Base-by-base conservation (phyloP, 2,113 vertebrate species). In the Chaetodon trifascialis region DNA sequence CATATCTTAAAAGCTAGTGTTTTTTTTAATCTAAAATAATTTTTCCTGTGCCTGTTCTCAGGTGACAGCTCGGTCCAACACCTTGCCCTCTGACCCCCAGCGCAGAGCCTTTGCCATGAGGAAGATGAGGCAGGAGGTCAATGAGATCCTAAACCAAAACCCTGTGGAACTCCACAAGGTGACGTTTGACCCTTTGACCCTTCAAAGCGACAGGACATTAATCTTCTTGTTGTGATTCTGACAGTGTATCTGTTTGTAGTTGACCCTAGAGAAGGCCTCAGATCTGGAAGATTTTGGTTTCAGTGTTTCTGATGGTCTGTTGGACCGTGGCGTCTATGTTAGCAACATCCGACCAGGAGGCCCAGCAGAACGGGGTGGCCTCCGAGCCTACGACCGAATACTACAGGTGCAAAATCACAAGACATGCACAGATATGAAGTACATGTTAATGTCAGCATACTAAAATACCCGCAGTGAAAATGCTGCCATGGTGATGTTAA, bases 91-190 rank as follows among this genome's bases (percentile, higher is more conserved):
- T 1, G 98, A 99, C 66, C 96, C 96, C 55, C 97, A 97, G 80
- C 96, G 97, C 79, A 96, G 97, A 93, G 97, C 97, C 60, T 95
- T 98, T 36, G 95, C 97, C 76, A 95, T 98, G 95, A 96, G 96
- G 89, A 99, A 98, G 93, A 97, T 99, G 95, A 98, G 97, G 79
- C 97, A 99, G 92, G 98, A 99, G 91, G 97, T 98, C 63, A 97
- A 97, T 84, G 98, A 99, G 91, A 97, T 99, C 82, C 95, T 99
- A 93, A 97, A 97, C 82, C 97, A 97, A 74, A 98, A 96, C 86
- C 98, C 98, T n/a, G 97, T 99, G 93, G 98, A 99, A 90, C 97
- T 99, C 89, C 98, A 99, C 93, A 99, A 99, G 97, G 98, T 99
- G 23, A 49, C 5, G 0, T 23, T 16, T 47, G 3, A 46, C 14